Evolutionary conservation across 2,888 invertebrate genomes (phyloP).

Genomic region (Parnassius mnemosyne): DNA sequence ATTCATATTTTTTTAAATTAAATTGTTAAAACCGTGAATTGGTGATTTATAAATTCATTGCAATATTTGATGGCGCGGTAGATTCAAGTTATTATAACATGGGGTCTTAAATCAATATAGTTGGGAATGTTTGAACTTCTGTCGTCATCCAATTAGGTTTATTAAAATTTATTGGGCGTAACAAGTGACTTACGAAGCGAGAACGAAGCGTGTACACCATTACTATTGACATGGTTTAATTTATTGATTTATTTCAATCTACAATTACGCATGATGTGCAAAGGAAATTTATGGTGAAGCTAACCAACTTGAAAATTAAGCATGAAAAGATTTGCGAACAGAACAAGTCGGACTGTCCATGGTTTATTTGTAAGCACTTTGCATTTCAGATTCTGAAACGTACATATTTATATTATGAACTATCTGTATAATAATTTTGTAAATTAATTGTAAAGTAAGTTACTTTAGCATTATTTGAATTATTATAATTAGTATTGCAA

Average conservation of each 20-base stretch:
- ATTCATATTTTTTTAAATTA: too few species aligned
- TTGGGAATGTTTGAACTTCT: constrained; percentile 41
- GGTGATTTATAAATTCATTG: not conserved
- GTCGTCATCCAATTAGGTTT: constrained; percentile 56
- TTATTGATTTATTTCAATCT: constrained; percentile 59
- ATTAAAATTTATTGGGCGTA: constrained; percentile 63
- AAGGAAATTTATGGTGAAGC: constrained; percentile 26
- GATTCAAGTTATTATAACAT: constrained; percentile 27
- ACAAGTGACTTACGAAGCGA: constrained; percentile 57
- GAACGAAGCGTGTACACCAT: constrained; percentile 46
- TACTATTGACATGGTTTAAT: constrained; percentile 57
- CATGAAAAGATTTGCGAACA: constrained; percentile 16
- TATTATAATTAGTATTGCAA: too few species aligned
- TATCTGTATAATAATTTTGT: too few species aligned
- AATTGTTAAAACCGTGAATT: too few species aligned
- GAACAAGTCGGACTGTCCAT: constrained; percentile 17
- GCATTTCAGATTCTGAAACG: constrained; percentile 12
- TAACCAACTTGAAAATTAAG: constrained; percentile 24
- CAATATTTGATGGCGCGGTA: constrained; percentile 16
- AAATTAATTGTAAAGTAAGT: too few species aligned
- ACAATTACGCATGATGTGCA: constrained; percentile 35
- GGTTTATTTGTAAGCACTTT: constrained; percentile 18
- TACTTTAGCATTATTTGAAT: too few species aligned
- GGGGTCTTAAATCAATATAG: constrained; percentile 38
- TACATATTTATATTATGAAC: constrained; percentile 1